Evolutionary conservation across 2,113 vertebrate genomes (phyloP).

Genomic region (Prunella fulvescens): DNA sequence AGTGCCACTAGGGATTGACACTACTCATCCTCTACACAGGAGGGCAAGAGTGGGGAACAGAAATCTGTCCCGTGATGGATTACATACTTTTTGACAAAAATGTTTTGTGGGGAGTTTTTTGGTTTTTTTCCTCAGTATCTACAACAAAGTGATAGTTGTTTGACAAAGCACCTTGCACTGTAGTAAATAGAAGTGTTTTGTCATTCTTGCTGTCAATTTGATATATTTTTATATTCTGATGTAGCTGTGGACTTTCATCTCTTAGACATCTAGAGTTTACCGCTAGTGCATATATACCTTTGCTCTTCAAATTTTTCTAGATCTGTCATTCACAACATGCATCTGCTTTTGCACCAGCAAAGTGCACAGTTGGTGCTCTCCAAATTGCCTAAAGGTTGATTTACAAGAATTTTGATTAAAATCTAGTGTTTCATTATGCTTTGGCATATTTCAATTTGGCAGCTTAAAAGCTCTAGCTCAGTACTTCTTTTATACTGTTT

Average conservation of each 20-base stretch:
- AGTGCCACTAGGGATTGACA: not conserved
- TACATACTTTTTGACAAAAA: not conserved
- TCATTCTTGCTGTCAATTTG: not conserved
- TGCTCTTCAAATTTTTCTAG: constrained; percentile 6
- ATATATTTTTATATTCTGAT: constrained; percentile 1
- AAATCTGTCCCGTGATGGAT: not conserved
- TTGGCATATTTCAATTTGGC: not conserved
- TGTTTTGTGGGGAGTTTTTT: not conserved
- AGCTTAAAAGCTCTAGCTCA: not conserved
- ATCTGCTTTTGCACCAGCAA: not conserved
- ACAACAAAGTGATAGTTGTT: not conserved
- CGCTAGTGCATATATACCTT: not conserved
- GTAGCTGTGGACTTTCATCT: constrained; percentile 10
- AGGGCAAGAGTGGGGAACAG: not conserved
- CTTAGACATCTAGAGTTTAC: not conserved
- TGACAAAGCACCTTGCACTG: not conserved
- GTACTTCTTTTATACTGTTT: not conserved
- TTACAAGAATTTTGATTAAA: constrained; percentile 1
- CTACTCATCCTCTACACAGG: not conserved
- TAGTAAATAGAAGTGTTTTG: constrained; percentile 13
- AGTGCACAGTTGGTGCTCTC: not conserved
- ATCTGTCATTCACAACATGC: not conserved
- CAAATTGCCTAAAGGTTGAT: not conserved
- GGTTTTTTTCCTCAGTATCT: not conserved
- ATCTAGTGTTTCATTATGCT: not conserved